These are phyloP conservation scores for Leucoraja ocellata DNA, from an alignment of 2,797 vertebrate species.

Conservation along the genomic window DNA sequence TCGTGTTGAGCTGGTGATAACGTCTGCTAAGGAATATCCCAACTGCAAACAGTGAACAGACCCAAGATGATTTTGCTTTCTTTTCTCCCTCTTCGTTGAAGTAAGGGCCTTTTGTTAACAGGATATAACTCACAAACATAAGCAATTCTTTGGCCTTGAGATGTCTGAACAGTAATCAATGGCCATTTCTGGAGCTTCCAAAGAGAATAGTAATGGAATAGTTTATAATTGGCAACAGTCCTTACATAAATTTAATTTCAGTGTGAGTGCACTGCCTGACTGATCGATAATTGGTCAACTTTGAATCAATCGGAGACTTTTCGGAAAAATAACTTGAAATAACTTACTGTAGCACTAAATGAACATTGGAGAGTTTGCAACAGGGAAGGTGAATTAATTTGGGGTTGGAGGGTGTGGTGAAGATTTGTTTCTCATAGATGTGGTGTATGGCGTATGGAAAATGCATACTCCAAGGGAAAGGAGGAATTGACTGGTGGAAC, in stretches of 20 bases:
- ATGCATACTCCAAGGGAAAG: not conserved
- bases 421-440: not conserved
- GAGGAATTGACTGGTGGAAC: not conserved
- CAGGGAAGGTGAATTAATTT: not conserved
- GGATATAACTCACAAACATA: slow-evolving; percentile 25
- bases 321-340: not conserved
- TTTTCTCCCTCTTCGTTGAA: slow-evolving; percentile 14
- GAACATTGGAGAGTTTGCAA: not conserved
- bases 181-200: slow-evolving; percentile 1
- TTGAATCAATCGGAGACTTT: not conserved
- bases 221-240: not conserved
- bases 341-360: not conserved
- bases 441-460: not conserved
- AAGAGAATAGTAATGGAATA: slow-evolving; percentile 22
- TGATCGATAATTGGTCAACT: not conserved
- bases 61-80: not conserved
- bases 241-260: not conserved
- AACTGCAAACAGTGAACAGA: not conserved
- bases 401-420: too few species aligned
- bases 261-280: not conserved
- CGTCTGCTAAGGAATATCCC: too few species aligned
- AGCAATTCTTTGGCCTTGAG: slow-evolving; percentile 3
- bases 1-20: too few species aligned
- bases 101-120: slow-evolving; percentile 24
- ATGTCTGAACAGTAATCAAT: slow-evolving; percentile 17